Base-by-base conservation (phyloP, 2,888 invertebrate species). In the Charanyca ferruginea region DNA sequence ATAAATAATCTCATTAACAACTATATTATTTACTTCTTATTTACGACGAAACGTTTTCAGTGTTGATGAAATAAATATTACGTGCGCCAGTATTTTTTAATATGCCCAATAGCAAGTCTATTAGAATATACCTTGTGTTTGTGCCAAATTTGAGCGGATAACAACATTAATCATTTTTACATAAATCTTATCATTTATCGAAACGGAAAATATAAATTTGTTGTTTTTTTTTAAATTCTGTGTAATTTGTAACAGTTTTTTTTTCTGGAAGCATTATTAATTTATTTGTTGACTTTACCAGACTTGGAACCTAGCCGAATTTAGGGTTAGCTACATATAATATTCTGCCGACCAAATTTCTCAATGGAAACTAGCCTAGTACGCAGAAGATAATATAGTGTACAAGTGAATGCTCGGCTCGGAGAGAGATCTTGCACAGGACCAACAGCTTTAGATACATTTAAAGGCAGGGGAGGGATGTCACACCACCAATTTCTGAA, bases 41-140 rank as follows among this genome's bases (percentile, higher is more conserved):
- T 63, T 49, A 57, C 52, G 47, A 70, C 35, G 59, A 53, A 53
- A 44, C 44, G 44, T 75, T n/a, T 53, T 48, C n/a, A 22, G 51
- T 55, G 52, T 68, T 68, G 58, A 18, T 58, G 71, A 76, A 55
- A 70, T 18, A 70, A 58, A 63, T 73, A 76, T 63, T 35, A 57
- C 16, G 52, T 75, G 25, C 42, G 47, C 32, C 49, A 53, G 42
- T 62, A 58, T 77, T 47, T 66, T 76, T 53, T 65, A 62, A 73
- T 58, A 73, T 48, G 5, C 13, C 38, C 60, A 59, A 72, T 52
- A 60, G 6, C 41, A 41, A 0, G 32, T 1, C 57, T 48, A 58
- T 73, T 67, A 58, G 49, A 78, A 20, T 64, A 75, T 66, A 71
- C 80, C 83, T 83, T 86, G 86, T 84, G 79, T 73, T 69, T 69